Evolutionary conservation across 1,140 invertebrate species (phyloP), one percentile per base, ranked within the genome.

Genomic region (Drosophila truncata): DNA sequence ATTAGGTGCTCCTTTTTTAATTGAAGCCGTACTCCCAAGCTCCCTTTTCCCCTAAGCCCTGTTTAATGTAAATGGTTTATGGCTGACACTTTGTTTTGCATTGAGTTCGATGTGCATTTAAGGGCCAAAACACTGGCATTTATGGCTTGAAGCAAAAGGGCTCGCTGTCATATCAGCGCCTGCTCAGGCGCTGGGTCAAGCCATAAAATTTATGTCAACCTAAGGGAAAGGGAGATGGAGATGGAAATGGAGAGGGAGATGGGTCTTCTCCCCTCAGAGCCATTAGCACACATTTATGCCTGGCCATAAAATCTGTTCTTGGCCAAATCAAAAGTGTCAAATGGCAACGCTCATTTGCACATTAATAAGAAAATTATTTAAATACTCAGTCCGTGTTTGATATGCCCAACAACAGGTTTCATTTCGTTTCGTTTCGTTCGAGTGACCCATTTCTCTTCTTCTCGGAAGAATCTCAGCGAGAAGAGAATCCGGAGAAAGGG

Each of bases 341-440:
- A 60, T 66, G 74, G 64, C 39, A 74, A 46, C 37, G 52, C 78
- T 81, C 82, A 79, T 90, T 91, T 85, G 81, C 85, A 88, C 85
- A 79, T 90, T 90, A 81, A 88, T 90, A 82, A 85, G 82, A 65
- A 73, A 69, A 80, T 85, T 82, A 90, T 90, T 91, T 57, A 80
- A 90, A 90, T 88, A 54, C 54, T 54, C 60, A 59, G 23, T 5
- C 42, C 14, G 14, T 46, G 31, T 64, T 60, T 23, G 47, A 58
- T 63, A 35, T 25, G 9, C 35, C 57, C 52, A 85, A 81, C 84
- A 65, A 61, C 52, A 74, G 82, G 82, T 86, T 82, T 76, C 58
- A 50, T 75, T 65, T 73, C 33, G 82, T 72, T 82, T 79, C 52
- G 46, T 70, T 72, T 61, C 33, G 41, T 62, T 66, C 49, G 59